Percentiles rank a stretch among this genome's conserved stretches.
These are phyloP conservation scores for Clinocottus analis DNA, from an alignment of 2,113 vertebrate genomes.

Conservation along the genomic window DNA sequence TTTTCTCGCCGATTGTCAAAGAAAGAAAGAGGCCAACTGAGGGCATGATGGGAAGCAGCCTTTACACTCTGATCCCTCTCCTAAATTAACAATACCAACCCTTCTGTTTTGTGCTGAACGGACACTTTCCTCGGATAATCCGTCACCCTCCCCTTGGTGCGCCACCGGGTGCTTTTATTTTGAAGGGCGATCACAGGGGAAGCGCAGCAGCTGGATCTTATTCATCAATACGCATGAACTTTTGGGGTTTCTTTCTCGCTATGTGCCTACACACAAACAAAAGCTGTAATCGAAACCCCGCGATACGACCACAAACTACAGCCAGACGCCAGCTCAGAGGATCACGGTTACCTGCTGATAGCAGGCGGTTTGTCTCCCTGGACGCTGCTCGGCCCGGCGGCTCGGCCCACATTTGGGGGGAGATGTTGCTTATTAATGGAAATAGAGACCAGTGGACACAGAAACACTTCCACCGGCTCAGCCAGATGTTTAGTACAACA, in stretches of 20 bases:
- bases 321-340: background rate
- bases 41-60: background rate
- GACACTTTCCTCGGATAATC: background rate
- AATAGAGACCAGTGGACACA: background rate
- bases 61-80: background rate
- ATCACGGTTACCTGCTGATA: constrained; percentile 13
- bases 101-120: background rate
- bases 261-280: constrained; percentile 46
- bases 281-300: constrained; percentile 4
- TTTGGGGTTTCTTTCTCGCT: constrained; percentile 17
- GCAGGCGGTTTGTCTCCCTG: constrained; percentile 7
- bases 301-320: background rate
- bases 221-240: constrained; percentile 30
- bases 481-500: background rate
- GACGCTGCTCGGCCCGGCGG: background rate
- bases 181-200: constrained; percentile 10
- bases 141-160: background rate
- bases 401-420: background rate
- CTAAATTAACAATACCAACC: background rate
- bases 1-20: background rate
- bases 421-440: background rate
- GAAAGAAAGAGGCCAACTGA: background rate
- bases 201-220: constrained; percentile 25
- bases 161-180: constrained; percentile 31
- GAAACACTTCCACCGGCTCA: background rate